Base-by-base conservation (phyloP, 2,797 vertebrate species). In the Neomorphus geoffroyi region DNA sequence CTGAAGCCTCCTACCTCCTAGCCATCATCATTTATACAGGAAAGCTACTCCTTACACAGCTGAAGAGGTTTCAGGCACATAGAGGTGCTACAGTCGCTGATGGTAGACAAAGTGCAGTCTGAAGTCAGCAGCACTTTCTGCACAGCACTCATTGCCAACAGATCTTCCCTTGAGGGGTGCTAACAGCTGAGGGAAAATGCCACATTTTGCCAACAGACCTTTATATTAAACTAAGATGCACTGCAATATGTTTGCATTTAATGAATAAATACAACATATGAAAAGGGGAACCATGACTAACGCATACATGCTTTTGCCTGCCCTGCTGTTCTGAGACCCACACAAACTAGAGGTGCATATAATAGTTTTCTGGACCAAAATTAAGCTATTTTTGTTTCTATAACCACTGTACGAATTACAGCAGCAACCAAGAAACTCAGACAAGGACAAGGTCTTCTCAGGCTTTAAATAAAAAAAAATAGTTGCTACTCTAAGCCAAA, bases 221-320 rank as follows among this genome's bases (percentile, higher is more conserved):
- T 81, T 86, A 69, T 79, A 88, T 91, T 88, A 94, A 94, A 90
- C 30, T 65, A 65, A 65, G 51, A 92, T 53, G 45, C 72, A 65
- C 24, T 0, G 1, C 85, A 94, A 67, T 90, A 90, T 92, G 90
- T 67, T 95, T 79, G 62, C 28, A 71, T 92, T 90, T 94, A 96
- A 93, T 90, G 48, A 93, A 86, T 62, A 79, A 88, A 92, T 96
- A 79, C 92, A 96, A 88, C 82, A 90, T 72, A 92, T 60, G 91
- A 94, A 84, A 90, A 92, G 83, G 56, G 62, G 37, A 93, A 48
- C 32, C 48, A 48, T 1, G 2, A 70, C 37, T 94, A 88, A 86
- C 8, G 6, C 27, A 58, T 39, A 32, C 0, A 1, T 65, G 61
- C 77, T 86, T 92, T 92, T 83, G 35, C 26, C 61, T 45, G 67